Evolutionary conservation across 2,113 vertebrate genomes (phyloP).

Genomic region (Hippolais icterina): DNA sequence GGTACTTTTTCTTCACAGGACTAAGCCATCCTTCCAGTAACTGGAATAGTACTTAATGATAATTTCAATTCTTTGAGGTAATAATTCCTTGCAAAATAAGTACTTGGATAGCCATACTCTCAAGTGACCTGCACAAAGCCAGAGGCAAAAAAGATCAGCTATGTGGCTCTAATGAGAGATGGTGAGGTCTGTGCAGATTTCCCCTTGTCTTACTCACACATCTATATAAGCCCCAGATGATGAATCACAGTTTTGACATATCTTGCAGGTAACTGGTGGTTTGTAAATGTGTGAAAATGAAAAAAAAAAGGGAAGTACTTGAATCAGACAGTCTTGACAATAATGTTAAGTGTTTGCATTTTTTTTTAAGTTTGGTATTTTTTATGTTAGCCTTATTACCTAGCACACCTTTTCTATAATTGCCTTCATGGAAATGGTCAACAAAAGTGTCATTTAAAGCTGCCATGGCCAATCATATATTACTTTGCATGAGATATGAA

Average conservation of each 20-base stretch:
- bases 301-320: neutral
- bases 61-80: neutral
- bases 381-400: neutral
- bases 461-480: neutral
- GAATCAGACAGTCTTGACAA: neutral
- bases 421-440: neutral
- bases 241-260: neutral
- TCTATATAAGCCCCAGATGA: neutral
- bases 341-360: neutral
- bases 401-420: neutral
- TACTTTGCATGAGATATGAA: neutral
- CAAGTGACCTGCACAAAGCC: neutral
- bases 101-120: neutral
- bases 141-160: neutral
- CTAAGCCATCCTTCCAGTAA: neutral
- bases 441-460: neutral
- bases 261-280: neutral
- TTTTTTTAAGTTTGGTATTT: neutral
- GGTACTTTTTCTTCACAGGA: neutral
- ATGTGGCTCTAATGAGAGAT: neutral
- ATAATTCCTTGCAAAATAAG: neutral
- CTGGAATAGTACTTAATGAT: neutral
- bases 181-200: neutral
- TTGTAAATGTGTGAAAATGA: neutral
- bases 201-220: neutral